Percentiles rank a stretch among this genome's conserved stretches.
These are phyloP conservation scores for Lithosia quadra DNA, from an alignment of 2,888 invertebrate species.

Conservation along the genomic window DNA sequence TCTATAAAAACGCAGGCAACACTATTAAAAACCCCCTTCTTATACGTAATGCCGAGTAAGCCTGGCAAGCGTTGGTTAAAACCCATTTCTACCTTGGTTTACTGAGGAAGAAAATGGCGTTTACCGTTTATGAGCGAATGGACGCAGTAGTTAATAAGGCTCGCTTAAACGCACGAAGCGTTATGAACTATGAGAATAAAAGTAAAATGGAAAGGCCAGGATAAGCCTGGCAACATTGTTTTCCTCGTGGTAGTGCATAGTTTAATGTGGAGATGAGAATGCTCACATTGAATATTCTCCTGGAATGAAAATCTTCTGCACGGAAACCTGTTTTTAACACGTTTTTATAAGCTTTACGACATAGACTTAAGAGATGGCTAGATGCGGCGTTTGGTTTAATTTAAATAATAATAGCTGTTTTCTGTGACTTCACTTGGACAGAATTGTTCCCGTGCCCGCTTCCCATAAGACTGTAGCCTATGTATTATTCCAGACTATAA, in stretches of 20 bases:
- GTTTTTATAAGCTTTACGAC: neutral
- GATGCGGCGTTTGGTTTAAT: neutral
- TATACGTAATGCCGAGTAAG: conserved; percentile 61
- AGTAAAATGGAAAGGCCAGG: conserved; percentile 41
- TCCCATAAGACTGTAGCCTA: too few species aligned
- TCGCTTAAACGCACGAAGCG: conserved; percentile 53
- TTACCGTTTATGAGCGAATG: conserved; percentile 65
- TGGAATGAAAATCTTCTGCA: neutral
- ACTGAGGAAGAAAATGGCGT: conserved; percentile 63
- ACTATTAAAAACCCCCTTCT: conserved; percentile 57
- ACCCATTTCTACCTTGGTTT: conserved; percentile 58
- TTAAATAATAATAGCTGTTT: too few species aligned
- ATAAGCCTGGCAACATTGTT: conserved; percentile 23
- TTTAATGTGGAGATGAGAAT: conserved; percentile 45
- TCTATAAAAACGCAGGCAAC: conserved; percentile 45
- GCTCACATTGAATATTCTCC: neutral
- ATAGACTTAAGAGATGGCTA: neutral
- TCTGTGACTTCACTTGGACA: too few species aligned
- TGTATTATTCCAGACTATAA: too few species aligned
- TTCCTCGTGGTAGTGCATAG: conserved; percentile 40
- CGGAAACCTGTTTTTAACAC: neutral
- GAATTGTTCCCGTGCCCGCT: too few species aligned
- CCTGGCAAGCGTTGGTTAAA: conserved; percentile 55
- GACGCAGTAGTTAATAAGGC: conserved; percentile 66
- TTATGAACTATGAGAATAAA: conserved; percentile 44